phyloP scores from a whole-genome alignment of 2,888 invertebrate species.

The Agelastica alni region DNA sequence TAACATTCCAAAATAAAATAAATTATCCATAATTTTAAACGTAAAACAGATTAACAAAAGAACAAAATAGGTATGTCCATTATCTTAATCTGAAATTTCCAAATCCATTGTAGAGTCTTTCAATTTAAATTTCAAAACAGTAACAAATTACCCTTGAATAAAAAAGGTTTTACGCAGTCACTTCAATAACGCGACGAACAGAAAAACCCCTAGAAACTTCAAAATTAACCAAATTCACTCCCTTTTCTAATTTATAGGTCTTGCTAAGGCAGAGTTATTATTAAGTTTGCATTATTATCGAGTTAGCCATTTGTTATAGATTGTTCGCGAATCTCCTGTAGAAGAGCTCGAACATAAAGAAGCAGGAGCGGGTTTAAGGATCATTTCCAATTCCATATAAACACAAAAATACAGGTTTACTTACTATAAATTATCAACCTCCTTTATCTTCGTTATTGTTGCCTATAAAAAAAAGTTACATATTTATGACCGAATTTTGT shows the following conservation, averaged over 20 bases:
- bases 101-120: slow-evolving; percentile 1
- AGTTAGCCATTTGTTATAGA: slow-evolving; percentile 52
- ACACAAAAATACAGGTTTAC: too few relatives aligned
- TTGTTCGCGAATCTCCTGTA: slow-evolving; percentile 43
- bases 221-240: slow-evolving; percentile 40
- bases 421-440: too few relatives aligned
- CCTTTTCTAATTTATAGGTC: slow-evolving; percentile 43
- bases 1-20: too few relatives aligned
- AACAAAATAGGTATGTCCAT: too few relatives aligned
- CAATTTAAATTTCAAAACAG: slow-evolving; percentile 24
- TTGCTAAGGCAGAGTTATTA: slow-evolving; percentile 43
- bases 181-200: slow-evolving; percentile 15
- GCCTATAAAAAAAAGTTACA: too few relatives aligned
- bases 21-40: too few relatives aligned
- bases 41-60: slow-evolving; percentile 17
- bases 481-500: too few relatives aligned
- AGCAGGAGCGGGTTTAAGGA: slow-evolving; percentile 1
- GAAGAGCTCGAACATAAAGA: neutral
- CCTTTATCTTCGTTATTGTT: too few relatives aligned
- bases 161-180: slow-evolving; percentile 4
- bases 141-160: slow-evolving; percentile 19
- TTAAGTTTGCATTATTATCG: slow-evolving; percentile 54
- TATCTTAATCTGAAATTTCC: slow-evolving; percentile 18
- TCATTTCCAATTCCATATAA: neutral
- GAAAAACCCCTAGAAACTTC: slow-evolving; percentile 35